Percentiles rank a stretch among this genome's conserved stretches.
Evolutionary conservation across 2,113 vertebrate genomes (phyloP).

Genomic region (Dicerorhinus sumatrensis): DNA sequence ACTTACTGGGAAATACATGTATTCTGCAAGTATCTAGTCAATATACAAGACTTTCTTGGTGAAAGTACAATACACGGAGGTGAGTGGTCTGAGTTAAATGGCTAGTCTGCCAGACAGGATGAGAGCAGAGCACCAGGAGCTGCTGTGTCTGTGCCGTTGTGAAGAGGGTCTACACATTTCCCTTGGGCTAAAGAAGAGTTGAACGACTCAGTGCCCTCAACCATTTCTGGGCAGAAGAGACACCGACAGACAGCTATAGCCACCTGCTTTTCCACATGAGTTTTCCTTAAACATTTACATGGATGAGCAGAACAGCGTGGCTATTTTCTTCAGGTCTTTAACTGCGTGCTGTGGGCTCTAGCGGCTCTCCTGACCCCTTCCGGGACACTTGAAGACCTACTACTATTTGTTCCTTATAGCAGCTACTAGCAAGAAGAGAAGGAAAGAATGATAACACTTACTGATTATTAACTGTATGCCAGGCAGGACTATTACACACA

Average conservation of each 20-base stretch:
- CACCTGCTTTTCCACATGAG: not conserved
- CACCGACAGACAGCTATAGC: not conserved
- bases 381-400: not conserved
- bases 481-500: not conserved
- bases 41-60: not conserved
- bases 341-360: not conserved
- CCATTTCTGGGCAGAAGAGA: not conserved
- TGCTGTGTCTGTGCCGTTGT: no score
- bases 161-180: not conserved
- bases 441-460: not conserved
- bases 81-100: not conserved
- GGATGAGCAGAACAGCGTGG: not conserved
- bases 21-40: not conserved
- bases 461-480: not conserved
- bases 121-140: not conserved
- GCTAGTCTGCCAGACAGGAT: not conserved
- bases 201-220: no score
- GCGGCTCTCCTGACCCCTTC: not conserved
- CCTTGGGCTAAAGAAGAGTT: fast-evolving
- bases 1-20: not conserved
- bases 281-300: not conserved
- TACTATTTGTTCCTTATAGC: not conserved
- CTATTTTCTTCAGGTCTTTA: not conserved
- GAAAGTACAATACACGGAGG: not conserved
- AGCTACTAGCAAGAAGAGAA: not conserved